Evolutionary conservation across 1,140 invertebrate species (phyloP).

Genomic region (Drosophila nannoptera): DNA sequence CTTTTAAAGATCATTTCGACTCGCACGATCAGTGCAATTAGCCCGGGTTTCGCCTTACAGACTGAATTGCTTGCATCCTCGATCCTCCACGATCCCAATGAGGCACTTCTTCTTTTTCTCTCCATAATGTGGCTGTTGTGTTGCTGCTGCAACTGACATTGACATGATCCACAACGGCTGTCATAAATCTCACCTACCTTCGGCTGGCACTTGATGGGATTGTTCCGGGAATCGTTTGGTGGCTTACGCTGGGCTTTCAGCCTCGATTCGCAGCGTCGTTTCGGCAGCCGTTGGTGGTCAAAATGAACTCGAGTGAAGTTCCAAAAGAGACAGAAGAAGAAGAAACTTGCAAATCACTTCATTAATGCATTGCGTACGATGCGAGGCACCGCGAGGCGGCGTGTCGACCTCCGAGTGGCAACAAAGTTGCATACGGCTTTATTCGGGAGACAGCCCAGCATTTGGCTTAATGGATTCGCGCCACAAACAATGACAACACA

Average conservation of each 20-base stretch:
- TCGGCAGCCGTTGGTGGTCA: slow-evolving; percentile 55
- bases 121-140: neutral
- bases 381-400: neutral
- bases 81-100: neutral
- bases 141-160: slow-evolving; percentile 40
- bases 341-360: slow-evolving; percentile 74
- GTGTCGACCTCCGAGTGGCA: slow-evolving; percentile 26
- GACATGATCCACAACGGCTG: slow-evolving; percentile 66
- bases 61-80: neutral
- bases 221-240: slow-evolving; percentile 55
- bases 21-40: slow-evolving; percentile 50
- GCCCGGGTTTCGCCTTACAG: slow-evolving; percentile 20
- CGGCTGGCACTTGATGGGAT: slow-evolving; percentile 48
- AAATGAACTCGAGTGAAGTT: slow-evolving; percentile 36
- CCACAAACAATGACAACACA: slow-evolving; percentile 33
- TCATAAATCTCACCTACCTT: slow-evolving; percentile 72
- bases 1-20: slow-evolving; percentile 37
- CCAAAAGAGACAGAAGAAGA: neutral
- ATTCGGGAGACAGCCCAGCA: slow-evolving; percentile 60
- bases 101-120: neutral
- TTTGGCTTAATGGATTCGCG: slow-evolving; percentile 67
- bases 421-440: slow-evolving; percentile 58
- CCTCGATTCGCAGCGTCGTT: neutral
- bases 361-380: slow-evolving; percentile 53
- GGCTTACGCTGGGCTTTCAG: slow-evolving; percentile 15